phyloP scores from a whole-genome alignment of 1,140 invertebrate genomes.

The Drosophila sturtevanti region DNA sequence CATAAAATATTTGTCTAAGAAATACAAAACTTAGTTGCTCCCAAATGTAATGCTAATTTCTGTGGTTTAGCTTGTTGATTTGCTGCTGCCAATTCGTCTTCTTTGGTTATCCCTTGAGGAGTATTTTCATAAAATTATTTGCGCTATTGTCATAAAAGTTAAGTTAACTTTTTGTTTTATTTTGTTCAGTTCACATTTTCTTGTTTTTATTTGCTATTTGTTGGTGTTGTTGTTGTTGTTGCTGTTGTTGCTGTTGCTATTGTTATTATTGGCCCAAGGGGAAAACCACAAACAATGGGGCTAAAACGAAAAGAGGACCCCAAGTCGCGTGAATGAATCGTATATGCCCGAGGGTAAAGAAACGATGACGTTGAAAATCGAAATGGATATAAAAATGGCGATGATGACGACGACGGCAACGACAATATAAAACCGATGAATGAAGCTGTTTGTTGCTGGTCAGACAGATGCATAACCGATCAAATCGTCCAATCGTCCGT shows the following conservation, averaged over 20 bases:
- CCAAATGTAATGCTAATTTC: slow-evolving; percentile 13
- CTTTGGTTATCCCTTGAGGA: slow-evolving; percentile 38
- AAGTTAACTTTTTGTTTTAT: slow-evolving; percentile 62
- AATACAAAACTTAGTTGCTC: slow-evolving; percentile 5
- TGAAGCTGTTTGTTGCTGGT: neutral
- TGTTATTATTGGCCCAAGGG: slow-evolving; percentile 8
- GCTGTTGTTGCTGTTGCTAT: slow-evolving; percentile 12
- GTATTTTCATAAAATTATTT: slow-evolving; percentile 73
- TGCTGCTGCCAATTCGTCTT: slow-evolving; percentile 11
- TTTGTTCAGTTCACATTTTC: slow-evolving; percentile 29
- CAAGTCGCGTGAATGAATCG: slow-evolving; percentile 67
- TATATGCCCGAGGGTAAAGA: slow-evolving; percentile 37
- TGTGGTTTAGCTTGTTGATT: neutral
- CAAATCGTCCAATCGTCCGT: slow-evolving; percentile 7
- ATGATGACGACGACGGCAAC: neutral
- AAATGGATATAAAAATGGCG: neutral
- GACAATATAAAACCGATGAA: slow-evolving; percentile 14
- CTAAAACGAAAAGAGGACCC: slow-evolving; percentile 5
- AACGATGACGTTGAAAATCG: neutral
- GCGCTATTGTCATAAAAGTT: slow-evolving; percentile 69
- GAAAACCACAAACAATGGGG: slow-evolving; percentile 47
- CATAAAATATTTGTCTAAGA: slow-evolving; percentile 3
- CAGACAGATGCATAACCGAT: slow-evolving; percentile 11
- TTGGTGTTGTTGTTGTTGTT: slow-evolving; percentile 32
- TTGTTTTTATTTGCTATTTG: slow-evolving; percentile 25